Percentiles rank a stretch among this genome's conserved stretches.
Evolutionary conservation across 2,888 invertebrate genomes (phyloP).

Genomic region (Aricia artaxerxes): DNA sequence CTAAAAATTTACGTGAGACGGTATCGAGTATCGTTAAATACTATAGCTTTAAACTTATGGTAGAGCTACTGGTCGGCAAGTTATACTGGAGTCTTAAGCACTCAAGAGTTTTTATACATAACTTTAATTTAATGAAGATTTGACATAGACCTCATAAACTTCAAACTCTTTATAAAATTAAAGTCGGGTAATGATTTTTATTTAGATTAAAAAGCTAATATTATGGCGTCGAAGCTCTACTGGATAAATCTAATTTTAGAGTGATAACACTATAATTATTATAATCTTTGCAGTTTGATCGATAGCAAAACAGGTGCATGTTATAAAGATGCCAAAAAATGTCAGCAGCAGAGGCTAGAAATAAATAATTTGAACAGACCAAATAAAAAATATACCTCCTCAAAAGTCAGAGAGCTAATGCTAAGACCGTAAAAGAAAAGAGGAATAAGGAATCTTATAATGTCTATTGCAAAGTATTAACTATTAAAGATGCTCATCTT

Average conservation of each 20-base stretch:
- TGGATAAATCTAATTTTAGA: background rate
- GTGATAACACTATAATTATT: background rate
- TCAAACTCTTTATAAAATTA: no score
- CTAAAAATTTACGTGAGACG: no score
- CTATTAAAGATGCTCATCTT: background rate
- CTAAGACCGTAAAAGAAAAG: background rate
- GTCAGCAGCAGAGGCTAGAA: background rate
- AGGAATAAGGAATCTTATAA: slow-evolving; percentile 4
- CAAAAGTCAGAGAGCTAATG: background rate
- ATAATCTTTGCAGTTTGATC: background rate
- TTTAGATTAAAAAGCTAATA: background rate
- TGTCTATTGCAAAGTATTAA: slow-evolving; percentile 1
- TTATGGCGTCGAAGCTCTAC: background rate
- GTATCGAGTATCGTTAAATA: no score
- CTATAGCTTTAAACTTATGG: no score
- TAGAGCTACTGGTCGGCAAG: background rate
- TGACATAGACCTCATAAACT: no score
- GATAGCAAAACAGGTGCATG: background rate
- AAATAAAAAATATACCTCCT: background rate
- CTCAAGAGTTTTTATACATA: no score
- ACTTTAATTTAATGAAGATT: no score
- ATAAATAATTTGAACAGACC: background rate
- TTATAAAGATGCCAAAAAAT: background rate
- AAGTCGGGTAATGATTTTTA: no score
- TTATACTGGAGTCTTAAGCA: no score